Conservation (phyloP, 2,113 vertebrate genomes). For the Leuciscus idus region DNA sequence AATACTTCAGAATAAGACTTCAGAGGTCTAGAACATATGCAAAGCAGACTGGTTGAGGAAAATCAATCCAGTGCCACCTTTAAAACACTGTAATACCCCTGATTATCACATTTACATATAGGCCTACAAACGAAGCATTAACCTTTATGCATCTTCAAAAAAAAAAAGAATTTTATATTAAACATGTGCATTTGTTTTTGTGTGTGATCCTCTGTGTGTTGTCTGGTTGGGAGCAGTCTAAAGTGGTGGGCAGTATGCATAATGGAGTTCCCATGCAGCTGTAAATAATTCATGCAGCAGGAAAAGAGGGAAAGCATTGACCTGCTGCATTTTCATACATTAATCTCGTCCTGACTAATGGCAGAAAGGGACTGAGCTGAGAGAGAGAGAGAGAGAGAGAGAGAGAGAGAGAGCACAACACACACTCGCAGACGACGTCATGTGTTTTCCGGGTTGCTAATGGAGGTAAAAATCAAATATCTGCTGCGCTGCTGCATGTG, state of each 20-base stretch:
- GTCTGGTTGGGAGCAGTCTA: constrained; percentile 52
- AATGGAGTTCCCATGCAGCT: constrained; percentile 71
- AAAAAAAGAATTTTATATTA: not conserved
- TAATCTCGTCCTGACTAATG: constrained; percentile 66
- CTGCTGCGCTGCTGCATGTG: not conserved
- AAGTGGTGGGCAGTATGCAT: constrained; percentile 68
- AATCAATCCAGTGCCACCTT: not conserved
- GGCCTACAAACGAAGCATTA: not conserved
- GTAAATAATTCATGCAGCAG: constrained; percentile 76
- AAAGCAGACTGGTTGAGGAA: not conserved
- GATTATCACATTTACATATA: not conserved
- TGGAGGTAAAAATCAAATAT: constrained; percentile 25
- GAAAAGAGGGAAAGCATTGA: constrained; percentile 66
- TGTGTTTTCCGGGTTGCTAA: constrained; percentile 13
- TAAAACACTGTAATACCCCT: not conserved
- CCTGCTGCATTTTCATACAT: constrained; percentile 73
- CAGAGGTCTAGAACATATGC: not conserved
- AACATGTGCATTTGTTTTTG: constrained; percentile 29
- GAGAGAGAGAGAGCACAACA: constrained; percentile 7
- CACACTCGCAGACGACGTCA: constrained; percentile 1
- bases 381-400: constrained; percentile 44
- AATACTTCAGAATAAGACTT: too few species aligned
- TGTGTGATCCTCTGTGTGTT: constrained; percentile 28
- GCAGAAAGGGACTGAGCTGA: constrained; percentile 63
- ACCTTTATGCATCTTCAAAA: not conserved